A percentile compares a stretch with the other conserved stretches of the same genome.
Evolutionary conservation across 2,888 invertebrate genomes (phyloP).

Genomic region (Drosophila algonquin): DNA sequence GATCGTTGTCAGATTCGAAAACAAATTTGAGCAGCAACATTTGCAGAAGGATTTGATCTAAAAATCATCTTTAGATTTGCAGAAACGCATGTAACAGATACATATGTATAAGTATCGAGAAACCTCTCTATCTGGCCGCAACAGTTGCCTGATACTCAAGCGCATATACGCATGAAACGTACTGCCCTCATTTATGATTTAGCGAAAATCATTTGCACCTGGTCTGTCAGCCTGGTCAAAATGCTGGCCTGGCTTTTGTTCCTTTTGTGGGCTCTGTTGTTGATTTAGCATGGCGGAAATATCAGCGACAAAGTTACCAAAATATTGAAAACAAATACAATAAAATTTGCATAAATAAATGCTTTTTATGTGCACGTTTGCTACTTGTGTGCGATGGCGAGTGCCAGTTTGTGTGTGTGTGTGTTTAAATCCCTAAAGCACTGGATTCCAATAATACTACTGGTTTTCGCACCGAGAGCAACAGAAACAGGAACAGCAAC

Average conservation of each 20-base stretch:
- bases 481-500: slow-evolving; percentile 19
- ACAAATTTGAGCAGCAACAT: too few relatives aligned
- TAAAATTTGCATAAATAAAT: slow-evolving; percentile 78
- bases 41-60: too few relatives aligned
- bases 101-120: too few relatives aligned
- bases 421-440: slow-evolving; percentile 73
- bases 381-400: neutral
- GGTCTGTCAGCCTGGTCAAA: slow-evolving; percentile 55
- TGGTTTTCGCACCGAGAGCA: too few relatives aligned
- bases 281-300: slow-evolving; percentile 75
- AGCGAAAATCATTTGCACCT: slow-evolving; percentile 68
- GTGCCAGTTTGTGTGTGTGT: slow-evolving; percentile 24
- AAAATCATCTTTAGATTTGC: too few relatives aligned
- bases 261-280: slow-evolving; percentile 62
- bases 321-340: slow-evolving; percentile 79
- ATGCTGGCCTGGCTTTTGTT: slow-evolving; percentile 42
- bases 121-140: too few relatives aligned
- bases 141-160: too few relatives aligned
- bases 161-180: neutral
- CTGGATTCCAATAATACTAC: slow-evolving; percentile 59
- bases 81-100: too few relatives aligned
- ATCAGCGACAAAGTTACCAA: slow-evolving; percentile 78
- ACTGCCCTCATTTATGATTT: slow-evolving; percentile 40
- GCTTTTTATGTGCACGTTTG: slow-evolving; percentile 43
- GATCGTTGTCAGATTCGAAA: too few relatives aligned